Base-by-base conservation (phyloP, 1,140 invertebrate genomes). In the Dufourea novaeangliae region DNA sequence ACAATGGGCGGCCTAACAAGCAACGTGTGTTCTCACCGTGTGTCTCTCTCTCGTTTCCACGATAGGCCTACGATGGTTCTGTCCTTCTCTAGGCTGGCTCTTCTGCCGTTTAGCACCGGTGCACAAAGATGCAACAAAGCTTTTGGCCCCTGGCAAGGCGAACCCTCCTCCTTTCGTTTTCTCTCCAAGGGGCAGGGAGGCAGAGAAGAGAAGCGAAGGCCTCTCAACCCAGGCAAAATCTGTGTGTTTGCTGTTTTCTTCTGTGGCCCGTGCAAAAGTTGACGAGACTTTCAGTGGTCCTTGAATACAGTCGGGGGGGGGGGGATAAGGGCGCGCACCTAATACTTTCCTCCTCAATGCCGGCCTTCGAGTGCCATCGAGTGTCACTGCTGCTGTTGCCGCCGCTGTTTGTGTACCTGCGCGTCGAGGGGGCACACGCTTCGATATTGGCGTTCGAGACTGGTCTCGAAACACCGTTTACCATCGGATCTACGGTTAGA, bases 1-100 rank as follows among this genome's bases (percentile, higher is more conserved):
- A 90, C 90, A 91, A 91, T 91, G 62, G 90, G 20, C 34, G 10
- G 29, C 79, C 87, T 91, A 91, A 91, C 90, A 89, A 91, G 90
- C 90, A 62, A 75, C 34, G 34, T 37, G n/a, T n/a, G n/a, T n/a
- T n/a, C n/a, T n/a, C n/a, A n/a, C 83, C 86, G 85, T 74, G 54
- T 64, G 72, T 75, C 77, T 74, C 44, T 2, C 27, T 12, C 39
- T 11, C 39, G 17, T 20, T 56, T 64, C 11, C 17, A n/a, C n/a
- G n/a, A n/a, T n/a, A n/a, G n/a, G n/a, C n/a, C n/a, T n/a, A n/a
- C 22, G 25, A 1, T 6, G 5, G 12, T 12, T 61, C 22, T 41
- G 54, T 56, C 14, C 59, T 57, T 32, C 25, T 39, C 57, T n/a
- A n/a, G n/a, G 46, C 68, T 68, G 74, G 78, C 71, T 76, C 54